Evolutionary conservation across 2,888 invertebrate genomes (phyloP), one percentile per base, ranked within the genome.

Genomic region (Pheosia tremula): DNA sequence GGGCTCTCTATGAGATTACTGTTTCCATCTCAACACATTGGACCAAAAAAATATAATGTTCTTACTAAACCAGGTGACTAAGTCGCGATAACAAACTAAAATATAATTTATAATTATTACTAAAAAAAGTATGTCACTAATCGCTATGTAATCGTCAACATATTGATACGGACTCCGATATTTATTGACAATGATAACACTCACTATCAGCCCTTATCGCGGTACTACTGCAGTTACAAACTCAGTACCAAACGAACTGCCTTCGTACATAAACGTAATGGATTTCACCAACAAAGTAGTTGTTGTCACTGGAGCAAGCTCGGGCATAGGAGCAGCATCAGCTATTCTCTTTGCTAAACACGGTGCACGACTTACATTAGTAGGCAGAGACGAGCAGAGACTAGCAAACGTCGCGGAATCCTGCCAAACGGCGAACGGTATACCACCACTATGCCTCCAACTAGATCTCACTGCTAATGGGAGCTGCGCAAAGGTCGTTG

Each of bases 381-480:
- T 89, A 0, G 88, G 86, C n/a, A 80, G 89, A 72, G 81, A 89
- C 64, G 83, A 85, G 53, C 61, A 68, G 3, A 79, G 86, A 64
- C 72, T 91, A 0, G 69, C 74, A 49, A 67, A 66, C n/a, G 78
- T 86, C 0, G 75, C 80, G 0, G 70, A 78, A 4, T 70, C 72
- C 43, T 89, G 89, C 58, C 68, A 76, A 36, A 64, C 70, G 50
- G 71, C 71, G 1, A 78, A 64, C 55, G 82, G 81, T 5, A 39
- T 75, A 0, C 59, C 61, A 58, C 85, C 83, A 3, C 59, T 85
- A 3, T 68, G 95, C 7, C 75, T 96, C 8, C 84, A 91, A 53
- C 93, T 94, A 2, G 96, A 96, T 66, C 79, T 96, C 13, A 95
- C 95, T 0, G 95, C 95, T 52, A 95, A 96, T 74, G 89, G 88